Evolutionary conservation across 2,113 vertebrate genomes (phyloP).

Genomic region (Pagrus major): DNA sequence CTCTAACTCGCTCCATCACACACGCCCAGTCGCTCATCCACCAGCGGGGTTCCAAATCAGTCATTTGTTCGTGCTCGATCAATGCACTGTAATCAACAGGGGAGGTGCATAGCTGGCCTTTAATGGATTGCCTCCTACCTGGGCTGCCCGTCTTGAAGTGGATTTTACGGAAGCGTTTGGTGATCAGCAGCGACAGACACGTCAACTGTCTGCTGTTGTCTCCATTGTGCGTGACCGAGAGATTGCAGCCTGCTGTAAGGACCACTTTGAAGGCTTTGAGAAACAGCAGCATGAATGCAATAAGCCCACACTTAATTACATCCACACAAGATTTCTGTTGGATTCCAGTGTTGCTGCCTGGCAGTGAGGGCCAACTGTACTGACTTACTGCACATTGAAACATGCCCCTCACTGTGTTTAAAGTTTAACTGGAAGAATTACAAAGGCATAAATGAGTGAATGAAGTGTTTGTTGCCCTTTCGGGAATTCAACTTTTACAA

Average conservation of each 20-base stretch:
- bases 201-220: conserved; percentile 29
- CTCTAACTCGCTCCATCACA: conserved; percentile 15
- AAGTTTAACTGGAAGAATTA: conserved; percentile 52
- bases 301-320: conserved; percentile 51
- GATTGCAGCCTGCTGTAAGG: conserved; percentile 4
- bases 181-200: conserved; percentile 33
- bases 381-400: conserved; percentile 8
- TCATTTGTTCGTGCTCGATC: conserved; percentile 57
- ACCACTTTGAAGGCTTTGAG: conserved; percentile 37
- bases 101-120: conserved; percentile 51
- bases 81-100: conserved; percentile 60
- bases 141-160: conserved; percentile 44
- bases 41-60: conserved; percentile 48
- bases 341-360: conserved; percentile 50
- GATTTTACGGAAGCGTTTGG: conserved; percentile 21
- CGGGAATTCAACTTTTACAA: conserved; percentile 22
- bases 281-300: conserved; percentile 31
- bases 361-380: conserved; percentile 14
- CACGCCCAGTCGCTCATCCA: conserved; percentile 24
- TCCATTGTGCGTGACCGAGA: conserved; percentile 5
- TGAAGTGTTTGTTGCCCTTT: background rate
- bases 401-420: conserved; percentile 35
- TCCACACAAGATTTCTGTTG: conserved; percentile 49
- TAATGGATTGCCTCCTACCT: conserved; percentile 63
- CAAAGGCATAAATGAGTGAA: conserved; percentile 6